phyloP scores from a whole-genome alignment of 2,797 vertebrate genomes.

The Crotalus adamanteus region DNA sequence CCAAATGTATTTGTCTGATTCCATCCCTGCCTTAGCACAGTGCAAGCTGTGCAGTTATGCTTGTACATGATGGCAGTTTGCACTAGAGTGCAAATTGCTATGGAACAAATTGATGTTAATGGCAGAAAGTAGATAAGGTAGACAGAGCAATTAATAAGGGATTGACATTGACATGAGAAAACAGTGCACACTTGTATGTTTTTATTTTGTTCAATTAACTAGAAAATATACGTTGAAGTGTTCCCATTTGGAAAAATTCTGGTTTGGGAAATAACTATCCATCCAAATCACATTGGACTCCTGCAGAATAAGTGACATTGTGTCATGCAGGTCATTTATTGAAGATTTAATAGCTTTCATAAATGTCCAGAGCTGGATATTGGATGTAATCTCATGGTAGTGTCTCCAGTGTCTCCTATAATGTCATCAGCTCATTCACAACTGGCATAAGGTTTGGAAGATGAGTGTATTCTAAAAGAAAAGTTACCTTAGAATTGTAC shows the following conservation, averaged over 20 bases:
- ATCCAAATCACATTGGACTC: not conserved
- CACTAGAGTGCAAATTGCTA: not conserved
- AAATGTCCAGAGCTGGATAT: not conserved
- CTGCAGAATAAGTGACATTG: not conserved
- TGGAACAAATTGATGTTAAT: slow-evolving; percentile 8
- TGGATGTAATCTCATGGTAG: not conserved
- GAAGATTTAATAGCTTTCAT: not conserved
- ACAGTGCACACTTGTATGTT: not conserved
- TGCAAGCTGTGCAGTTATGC: not conserved
- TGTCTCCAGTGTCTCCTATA: no score
- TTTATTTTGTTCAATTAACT: not conserved
- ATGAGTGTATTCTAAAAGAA: not conserved
- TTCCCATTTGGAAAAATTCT: not conserved
- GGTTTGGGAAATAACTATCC: not conserved
- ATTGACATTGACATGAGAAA: not conserved
- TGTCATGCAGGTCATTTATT: not conserved
- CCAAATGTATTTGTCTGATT: not conserved
- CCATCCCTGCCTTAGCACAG: not conserved
- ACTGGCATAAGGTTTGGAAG: not conserved
- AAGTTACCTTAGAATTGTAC: not conserved
- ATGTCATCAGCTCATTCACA: not conserved
- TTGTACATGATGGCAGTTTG: not conserved
- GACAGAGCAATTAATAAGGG: not conserved
- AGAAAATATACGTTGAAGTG: not conserved
- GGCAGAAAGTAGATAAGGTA: not conserved